Evolutionary conservation across 35 echinoderm and acorn worm genomes (phyloP), one percentile per base, ranked within the genome.

Genomic region (Nesometra sesokonis): DNA sequence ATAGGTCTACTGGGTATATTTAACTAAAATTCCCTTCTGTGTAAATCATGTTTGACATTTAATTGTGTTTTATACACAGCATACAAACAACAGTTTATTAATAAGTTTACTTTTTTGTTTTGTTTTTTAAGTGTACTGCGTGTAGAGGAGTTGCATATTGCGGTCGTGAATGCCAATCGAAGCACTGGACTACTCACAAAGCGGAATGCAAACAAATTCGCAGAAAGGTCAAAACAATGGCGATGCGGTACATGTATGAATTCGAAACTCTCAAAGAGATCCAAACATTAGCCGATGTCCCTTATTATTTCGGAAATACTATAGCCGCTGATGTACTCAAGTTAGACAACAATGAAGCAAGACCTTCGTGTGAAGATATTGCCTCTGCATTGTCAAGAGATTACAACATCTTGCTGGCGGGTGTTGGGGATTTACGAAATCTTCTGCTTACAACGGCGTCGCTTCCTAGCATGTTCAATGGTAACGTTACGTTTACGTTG

Each of bases 261-360:
- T 31, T 21, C 17, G 35, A 17, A 76, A 35, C 30, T 0, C 13
- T 29, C 36, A 30, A 27, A 21, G 0, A 9, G 8, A 30, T 31
- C 57, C 35, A 27, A n/a, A n/a, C n/a, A 30, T 29, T 47, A 7
- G 17, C 23, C 17, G 80, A 90, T 34, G 23, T 19, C 3, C 81
- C 85, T 0, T 85, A 30, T 43, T 94, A 94, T 40, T 91, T 90
- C 35, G 87, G 93, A 33, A 88, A 91, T 34, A 88, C 86, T 8
- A 77, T 90, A 27, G 93, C 93, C n/a, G 52, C 36, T 15, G 93
- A 94, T 39, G 77, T 94, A 29, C 43, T 94, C 29, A 86, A 90
- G 11, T 82, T 94, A 79, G 32, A 34, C 29, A 36, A 79, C 3
- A 91, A 91, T 78, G 93, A 94, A 79, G 52, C 67, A 77, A 79